Base-by-base conservation (phyloP, 1,140 invertebrate genomes). In the Helicorthomorpha holstii region DNA sequence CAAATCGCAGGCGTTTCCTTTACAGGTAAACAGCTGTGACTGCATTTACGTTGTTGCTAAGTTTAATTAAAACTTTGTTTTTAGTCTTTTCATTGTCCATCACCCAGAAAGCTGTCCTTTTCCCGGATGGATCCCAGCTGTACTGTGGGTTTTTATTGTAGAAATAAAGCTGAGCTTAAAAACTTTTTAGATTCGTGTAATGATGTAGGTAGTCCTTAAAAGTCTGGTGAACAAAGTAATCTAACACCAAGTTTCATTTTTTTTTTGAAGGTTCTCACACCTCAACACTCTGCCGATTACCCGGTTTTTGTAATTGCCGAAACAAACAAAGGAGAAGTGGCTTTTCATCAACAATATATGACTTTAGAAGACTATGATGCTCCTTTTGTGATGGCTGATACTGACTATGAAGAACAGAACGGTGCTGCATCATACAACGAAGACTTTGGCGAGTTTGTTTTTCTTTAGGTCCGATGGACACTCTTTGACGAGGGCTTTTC, bases 101-200 rank as follows among this genome's bases (percentile, higher is more conserved):
- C 82, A 22, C 85, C 88, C n/a, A 74, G 85, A 45, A 92, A 91
- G 66, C 77, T 92, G 65, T 74, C 82, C 51, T 73, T 90, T n/a
- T 77, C 68, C 45, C 85, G 85, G 69, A 87, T 94, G 80, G 89
- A 94, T 72, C 89, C 89, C 1, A 90, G 85, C 50, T 91, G 87
- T 66, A 87, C 88, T 57, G 79, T 92, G 43, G 88, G 87, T n/a
- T 93, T 93, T 66, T 90, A 72, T 56, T 82, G 85, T 60, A 70
- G 75, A 43, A 80, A 78, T 50, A 76, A 77, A 68, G 71, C 75
- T 50, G 82, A 90, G 55, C 87, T 91, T 67, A 74, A 84, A 52
- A 78, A 73, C 46, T 83, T 89, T 64, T 46, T 22, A 12, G 25
- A 4, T 7, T 46, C 44, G 7, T 46, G 44, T 46, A 21, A 46